A percentile compares a stretch with the other conserved stretches of the same genome.
Conservation (phyloP, 1,140 invertebrate species). For the Spodoptera litura region DNA sequence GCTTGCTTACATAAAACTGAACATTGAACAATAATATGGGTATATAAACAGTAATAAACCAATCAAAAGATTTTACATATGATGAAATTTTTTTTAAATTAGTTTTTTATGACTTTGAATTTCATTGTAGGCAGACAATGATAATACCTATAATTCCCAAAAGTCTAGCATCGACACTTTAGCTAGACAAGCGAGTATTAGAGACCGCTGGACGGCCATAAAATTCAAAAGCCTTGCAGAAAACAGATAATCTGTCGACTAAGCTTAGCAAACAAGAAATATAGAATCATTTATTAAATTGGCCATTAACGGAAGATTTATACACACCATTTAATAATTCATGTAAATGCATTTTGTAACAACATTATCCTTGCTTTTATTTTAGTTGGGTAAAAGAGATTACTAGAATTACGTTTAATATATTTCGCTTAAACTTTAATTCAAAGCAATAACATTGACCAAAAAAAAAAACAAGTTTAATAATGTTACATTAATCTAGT, state of each 20-base stretch:
- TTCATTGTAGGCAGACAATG: neutral
- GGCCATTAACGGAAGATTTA: slow-evolving; percentile 31
- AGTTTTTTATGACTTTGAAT: too few species aligned
- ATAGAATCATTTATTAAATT: slow-evolving; percentile 29
- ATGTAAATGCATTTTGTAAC: neutral
- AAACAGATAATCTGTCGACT: slow-evolving; percentile 31
- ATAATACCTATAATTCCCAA: too few species aligned
- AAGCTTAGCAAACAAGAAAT: slow-evolving; percentile 33
- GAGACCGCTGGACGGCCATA: slow-evolving; percentile 9
- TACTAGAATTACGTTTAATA: too few species aligned
- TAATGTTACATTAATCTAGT: slow-evolving; percentile 26
- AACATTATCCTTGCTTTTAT: too few species aligned
- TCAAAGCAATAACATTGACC: slow-evolving; percentile 32
- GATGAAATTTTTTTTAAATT: too few species aligned
- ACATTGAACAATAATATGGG: too few species aligned
- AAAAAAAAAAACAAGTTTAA: too few species aligned
- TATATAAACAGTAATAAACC: too few species aligned
- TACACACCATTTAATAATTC: slow-evolving; percentile 17
- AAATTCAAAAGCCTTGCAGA: slow-evolving; percentile 30
- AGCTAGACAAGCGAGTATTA: neutral
- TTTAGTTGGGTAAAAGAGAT: too few species aligned
- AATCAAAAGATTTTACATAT: too few species aligned
- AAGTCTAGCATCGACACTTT: slow-evolving; percentile 4
- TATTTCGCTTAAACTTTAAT: slow-evolving; percentile 7
- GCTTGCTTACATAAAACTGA: too few species aligned